A percentile compares a stretch with the other conserved stretches of the same genome.
Conservation (phyloP, 2,113 vertebrate genomes). For the Oncorhynchus clarkii region DNA sequence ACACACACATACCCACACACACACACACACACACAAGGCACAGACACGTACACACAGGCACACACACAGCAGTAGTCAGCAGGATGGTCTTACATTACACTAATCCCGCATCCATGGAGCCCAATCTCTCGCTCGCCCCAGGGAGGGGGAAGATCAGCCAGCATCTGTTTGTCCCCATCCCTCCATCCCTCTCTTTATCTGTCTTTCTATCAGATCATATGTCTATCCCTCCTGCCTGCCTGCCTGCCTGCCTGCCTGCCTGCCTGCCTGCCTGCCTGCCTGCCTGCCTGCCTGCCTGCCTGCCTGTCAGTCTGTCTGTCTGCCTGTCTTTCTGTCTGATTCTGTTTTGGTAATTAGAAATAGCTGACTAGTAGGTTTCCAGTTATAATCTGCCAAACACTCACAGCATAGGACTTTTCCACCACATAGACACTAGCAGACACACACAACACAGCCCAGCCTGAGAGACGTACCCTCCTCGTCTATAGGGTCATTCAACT, state of each 20-base stretch:
- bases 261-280: not conserved
- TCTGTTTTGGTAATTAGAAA: constrained; percentile 1
- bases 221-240: not conserved
- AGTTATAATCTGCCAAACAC: too few species aligned
- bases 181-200: constrained; percentile 29
- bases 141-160: constrained; percentile 56
- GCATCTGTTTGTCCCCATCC: constrained; percentile 55
- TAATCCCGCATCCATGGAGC: constrained; percentile 65
- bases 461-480: not conserved
- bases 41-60: not conserved
- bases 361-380: not conserved
- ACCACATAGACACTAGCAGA: too few species aligned
- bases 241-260: constrained; percentile 2
- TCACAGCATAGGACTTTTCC: too few species aligned
- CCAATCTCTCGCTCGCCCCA: constrained; percentile 60
- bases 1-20: not conserved
- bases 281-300: too few species aligned
- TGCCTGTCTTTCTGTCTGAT: constrained; percentile 24
- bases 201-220: not conserved
- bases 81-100: constrained; percentile 54
- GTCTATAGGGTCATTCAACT: not conserved
- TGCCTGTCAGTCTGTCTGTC: too few species aligned
- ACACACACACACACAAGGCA: not conserved
- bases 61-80: constrained; percentile 33
- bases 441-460: too few species aligned